A percentile compares a stretch with the other conserved stretches of the same genome.
phyloP scores from a whole-genome alignment of 37 sponge, comb jelly and placozoan genomes.

The Chondrilla cf. caribensis region DNA sequence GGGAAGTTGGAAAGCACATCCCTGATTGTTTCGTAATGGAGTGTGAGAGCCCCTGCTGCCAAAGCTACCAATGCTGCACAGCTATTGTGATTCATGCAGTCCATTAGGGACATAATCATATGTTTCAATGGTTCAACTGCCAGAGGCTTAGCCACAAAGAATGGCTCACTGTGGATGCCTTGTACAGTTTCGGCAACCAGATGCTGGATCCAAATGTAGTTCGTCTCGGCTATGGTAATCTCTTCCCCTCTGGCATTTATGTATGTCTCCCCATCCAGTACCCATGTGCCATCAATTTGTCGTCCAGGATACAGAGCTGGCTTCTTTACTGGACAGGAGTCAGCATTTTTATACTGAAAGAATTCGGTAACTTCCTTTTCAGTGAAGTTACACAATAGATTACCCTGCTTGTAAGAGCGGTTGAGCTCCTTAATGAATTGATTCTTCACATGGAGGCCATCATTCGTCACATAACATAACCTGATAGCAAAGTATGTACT shows the following conservation, averaged over 20 bases:
- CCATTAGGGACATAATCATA: not conserved
- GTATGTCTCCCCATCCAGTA: not conserved
- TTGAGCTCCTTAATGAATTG: slow-evolving; percentile 32
- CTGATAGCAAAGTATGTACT: not conserved
- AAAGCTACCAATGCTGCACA: slow-evolving; percentile 10
- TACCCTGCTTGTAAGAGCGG: slow-evolving; percentile 20
- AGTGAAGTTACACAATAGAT: slow-evolving; percentile 26
- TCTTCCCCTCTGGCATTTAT: slow-evolving; percentile 7
- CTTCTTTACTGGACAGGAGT: not conserved
- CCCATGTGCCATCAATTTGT: slow-evolving; percentile 24
- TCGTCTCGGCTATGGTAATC: not conserved
- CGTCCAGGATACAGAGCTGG: not conserved
- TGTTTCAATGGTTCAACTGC: not conserved
- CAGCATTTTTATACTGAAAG: slow-evolving; percentile 25
- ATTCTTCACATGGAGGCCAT: slow-evolving; percentile 13
- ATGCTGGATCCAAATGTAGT: slow-evolving; percentile 15
- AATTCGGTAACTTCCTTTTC: slow-evolving; percentile 31
- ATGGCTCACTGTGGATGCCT: not conserved
- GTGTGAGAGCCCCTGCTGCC: slow-evolving; percentile 17
- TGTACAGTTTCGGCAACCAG: slow-evolving; percentile 15
- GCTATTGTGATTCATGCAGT: not conserved
- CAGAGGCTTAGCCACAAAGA: not conserved
- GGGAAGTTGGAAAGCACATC: slow-evolving; percentile 20
- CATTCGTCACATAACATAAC: slow-evolving; percentile 19
- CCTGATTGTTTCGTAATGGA: slow-evolving; percentile 14